These are phyloP conservation scores for Acrobasis repandana DNA, from an alignment of 2,888 invertebrate species.

Conservation along the genomic window DNA sequence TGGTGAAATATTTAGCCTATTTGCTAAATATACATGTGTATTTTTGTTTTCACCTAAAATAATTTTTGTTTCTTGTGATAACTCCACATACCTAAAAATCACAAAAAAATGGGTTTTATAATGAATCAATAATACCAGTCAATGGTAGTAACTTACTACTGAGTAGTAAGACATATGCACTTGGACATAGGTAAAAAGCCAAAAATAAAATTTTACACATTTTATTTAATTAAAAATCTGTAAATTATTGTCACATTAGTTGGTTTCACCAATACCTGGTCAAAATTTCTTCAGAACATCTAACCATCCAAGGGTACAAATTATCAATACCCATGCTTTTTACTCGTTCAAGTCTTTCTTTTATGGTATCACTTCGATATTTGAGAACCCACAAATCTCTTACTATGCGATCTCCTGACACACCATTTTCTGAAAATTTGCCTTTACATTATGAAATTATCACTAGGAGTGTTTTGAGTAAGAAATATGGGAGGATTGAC, in stretches of 20 bases:
- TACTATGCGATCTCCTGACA: constrained; percentile 78
- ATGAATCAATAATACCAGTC: no score
- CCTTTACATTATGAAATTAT: no score
- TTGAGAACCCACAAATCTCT: constrained; percentile 86
- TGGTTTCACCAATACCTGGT: constrained; percentile 74
- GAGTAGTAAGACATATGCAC: no score
- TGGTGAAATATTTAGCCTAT: constrained; percentile 72
- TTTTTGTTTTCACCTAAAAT: constrained; percentile 78
- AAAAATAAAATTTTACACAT: no score
- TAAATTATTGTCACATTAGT: no score
- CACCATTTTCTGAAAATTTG: constrained; percentile 69
- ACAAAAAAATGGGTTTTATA: neutral
- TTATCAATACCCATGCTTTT: constrained; percentile 72
- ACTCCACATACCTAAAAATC: constrained; percentile 57
- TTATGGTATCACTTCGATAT: constrained; percentile 81
- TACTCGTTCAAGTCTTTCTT: constrained; percentile 73
- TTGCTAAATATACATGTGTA: constrained; percentile 78
- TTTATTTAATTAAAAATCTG: no score
- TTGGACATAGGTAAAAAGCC: no score
- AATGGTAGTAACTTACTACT: no score
- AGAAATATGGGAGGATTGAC: no score
- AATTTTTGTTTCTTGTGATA: constrained; percentile 65
- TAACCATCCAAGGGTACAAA: constrained; percentile 86
- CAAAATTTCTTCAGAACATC: constrained; percentile 82
- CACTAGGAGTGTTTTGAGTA: no score